These are phyloP conservation scores for Metopia argyrocephala DNA, from an alignment of 2,888 invertebrate species.

Conservation along the genomic window DNA sequence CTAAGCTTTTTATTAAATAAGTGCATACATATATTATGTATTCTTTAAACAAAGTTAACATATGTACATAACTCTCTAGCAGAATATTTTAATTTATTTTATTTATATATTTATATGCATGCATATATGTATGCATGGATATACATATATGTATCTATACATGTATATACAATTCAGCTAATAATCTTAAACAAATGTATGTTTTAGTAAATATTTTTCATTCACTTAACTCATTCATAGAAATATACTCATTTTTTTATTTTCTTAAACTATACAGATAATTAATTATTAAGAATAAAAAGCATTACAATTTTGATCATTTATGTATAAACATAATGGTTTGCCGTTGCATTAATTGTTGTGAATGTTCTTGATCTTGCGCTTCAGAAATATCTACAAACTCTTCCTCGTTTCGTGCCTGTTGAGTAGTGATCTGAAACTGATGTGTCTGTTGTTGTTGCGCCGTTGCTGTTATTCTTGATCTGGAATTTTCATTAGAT, in stretches of 20 bases:
- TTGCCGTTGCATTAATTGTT: constrained; percentile 58
- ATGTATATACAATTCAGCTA: too few species aligned
- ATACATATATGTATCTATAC: too few species aligned
- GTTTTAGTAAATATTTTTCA: too few species aligned
- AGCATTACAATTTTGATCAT: constrained; percentile 25
- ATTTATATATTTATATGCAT: too few species aligned
- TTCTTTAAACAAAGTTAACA: too few species aligned
- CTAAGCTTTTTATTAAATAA: constrained; percentile 13
- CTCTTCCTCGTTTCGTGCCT: neutral
- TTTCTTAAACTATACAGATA: neutral
- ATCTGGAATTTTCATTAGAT: neutral
- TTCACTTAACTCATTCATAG: too few species aligned
- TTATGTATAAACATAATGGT: constrained; percentile 50
- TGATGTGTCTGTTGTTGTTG: neutral
- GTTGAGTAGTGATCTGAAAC: constrained; percentile 13
- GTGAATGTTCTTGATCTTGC: constrained; percentile 48
- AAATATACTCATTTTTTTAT: too few species aligned
- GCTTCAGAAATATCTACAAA: neutral
- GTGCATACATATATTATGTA: too few species aligned
- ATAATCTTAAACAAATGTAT: too few species aligned
- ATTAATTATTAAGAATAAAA: neutral
- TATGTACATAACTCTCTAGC: too few species aligned
- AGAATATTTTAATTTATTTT: too few species aligned
- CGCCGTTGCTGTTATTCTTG: constrained; percentile 43
- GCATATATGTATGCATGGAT: too few species aligned